A percentile compares a stretch with the other conserved stretches of the same genome.
Evolutionary conservation across 35 echinoderm and acorn worm genomes (phyloP).

Genomic region (Apostichopus parvimensis): DNA sequence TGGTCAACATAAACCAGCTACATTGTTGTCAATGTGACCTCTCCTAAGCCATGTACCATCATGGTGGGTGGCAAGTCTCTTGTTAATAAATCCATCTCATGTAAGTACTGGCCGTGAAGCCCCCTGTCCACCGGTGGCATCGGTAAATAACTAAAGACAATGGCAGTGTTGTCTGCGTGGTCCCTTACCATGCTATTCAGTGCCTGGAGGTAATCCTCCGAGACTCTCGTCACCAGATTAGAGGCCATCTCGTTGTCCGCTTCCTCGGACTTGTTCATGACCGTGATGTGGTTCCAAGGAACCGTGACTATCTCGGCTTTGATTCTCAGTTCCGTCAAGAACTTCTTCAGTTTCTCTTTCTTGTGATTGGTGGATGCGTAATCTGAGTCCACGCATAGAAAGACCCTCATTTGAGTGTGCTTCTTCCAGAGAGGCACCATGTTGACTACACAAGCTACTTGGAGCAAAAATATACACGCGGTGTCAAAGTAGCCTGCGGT

Average conservation of each 20-base stretch:
- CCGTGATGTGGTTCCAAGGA: slow-evolving; percentile 70
- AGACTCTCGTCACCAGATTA: slow-evolving; percentile 50
- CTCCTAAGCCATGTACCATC: slow-evolving; percentile 85
- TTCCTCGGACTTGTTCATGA: slow-evolving; percentile 47
- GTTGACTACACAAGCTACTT: slow-evolving; percentile 85
- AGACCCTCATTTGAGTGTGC: slow-evolving; percentile 72
- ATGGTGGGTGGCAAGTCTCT: slow-evolving; percentile 79
- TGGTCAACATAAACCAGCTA: slow-evolving; percentile 2
- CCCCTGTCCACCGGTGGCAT: slow-evolving; percentile 70
- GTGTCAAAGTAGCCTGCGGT: slow-evolving; percentile 92
- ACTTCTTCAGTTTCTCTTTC: slow-evolving; percentile 74
- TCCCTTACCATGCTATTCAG: slow-evolving; percentile 74
- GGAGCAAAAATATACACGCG: slow-evolving; percentile 88
- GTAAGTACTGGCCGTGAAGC: slow-evolving; percentile 74
- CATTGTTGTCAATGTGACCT: slow-evolving; percentile 73
- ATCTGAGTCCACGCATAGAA: slow-evolving; percentile 79
- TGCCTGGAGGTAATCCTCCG: slow-evolving; percentile 73
- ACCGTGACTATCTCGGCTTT: slow-evolving; percentile 79
- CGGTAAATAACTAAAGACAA: slow-evolving; percentile 86
- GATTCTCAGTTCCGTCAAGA: slow-evolving; percentile 82
- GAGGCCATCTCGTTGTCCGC: slow-evolving; percentile 24
- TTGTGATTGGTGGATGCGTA: slow-evolving; percentile 58
- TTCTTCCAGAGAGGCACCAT: slow-evolving; percentile 90
- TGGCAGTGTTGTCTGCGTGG: slow-evolving; percentile 62
- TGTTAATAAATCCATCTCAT: slow-evolving; percentile 76